Evolutionary conservation across 2,888 invertebrate genomes (phyloP), one percentile per base, ranked within the genome.

Genomic region (Apeira syringaria): DNA sequence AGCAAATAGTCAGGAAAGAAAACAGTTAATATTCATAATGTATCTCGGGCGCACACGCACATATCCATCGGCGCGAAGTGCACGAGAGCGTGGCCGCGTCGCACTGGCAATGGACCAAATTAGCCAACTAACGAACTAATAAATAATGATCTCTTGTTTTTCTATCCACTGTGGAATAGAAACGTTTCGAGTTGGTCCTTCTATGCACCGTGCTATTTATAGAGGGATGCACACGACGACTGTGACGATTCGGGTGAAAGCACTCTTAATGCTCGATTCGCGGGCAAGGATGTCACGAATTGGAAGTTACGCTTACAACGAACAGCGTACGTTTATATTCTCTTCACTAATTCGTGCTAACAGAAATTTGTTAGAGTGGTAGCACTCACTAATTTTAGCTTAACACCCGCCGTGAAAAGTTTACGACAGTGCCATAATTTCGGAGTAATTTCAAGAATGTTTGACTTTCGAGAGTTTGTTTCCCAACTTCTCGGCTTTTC

Each of bases 91-190:
- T 84, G 49, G 90, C 91, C 71, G 69, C 68, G 76, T 65, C 68
- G 67, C 76, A 77, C 80, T 81, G 85, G 81, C 87, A 77, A 62
- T 78, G 75, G 85, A 88, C 89, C 87, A 87, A 89, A 89, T 89
- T 89, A 89, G 80, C 85, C 79, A 82, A 81, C 86, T 86, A 84
- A 85, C 87, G 78, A 82, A 87, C 84, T 89, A 87, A 89, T 89
- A 89, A 89, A 89, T 89, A 83, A 89, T 87, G 78, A 81, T 87
- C 87, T 88, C 84, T 89, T 89, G 85, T 89, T 89, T 88, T 89
- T 89, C 88, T 86, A 86, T 85, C 81, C 80, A 70, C 64, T 71
- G 74, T 72, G 76, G 80, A 84, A 88, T 89, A 88, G 88, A 87
- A 83, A 80, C 80, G 85, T 82, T 76, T 68, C 75, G 73, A 68